phyloP scores from a whole-genome alignment of 2,888 invertebrate genomes.

The Parasteatoda lunata region DNA sequence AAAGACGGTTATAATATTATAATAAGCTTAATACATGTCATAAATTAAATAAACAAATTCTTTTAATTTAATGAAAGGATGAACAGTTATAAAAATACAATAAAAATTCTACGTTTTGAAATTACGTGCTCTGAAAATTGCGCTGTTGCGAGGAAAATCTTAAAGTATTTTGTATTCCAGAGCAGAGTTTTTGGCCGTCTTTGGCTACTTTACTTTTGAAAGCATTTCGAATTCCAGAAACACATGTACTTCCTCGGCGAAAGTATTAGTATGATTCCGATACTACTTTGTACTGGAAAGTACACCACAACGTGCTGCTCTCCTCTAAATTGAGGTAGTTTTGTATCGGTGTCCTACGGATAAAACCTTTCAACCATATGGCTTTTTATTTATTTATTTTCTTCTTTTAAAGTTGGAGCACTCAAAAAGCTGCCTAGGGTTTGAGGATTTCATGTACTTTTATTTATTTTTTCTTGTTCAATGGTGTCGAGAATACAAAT shows the following conservation, averaged over 20 bases:
- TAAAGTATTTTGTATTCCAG: constrained; percentile 59
- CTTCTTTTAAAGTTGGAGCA: not conserved
- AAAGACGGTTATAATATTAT: no score
- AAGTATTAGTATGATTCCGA: constrained; percentile 54
- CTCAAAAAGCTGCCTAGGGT: constrained; percentile 21
- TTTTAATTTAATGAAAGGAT: no score
- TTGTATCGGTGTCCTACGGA: constrained; percentile 63
- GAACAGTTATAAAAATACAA: no score
- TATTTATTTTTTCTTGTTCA: not conserved
- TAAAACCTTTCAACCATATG: constrained; percentile 48
- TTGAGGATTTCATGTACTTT: constrained; percentile 30
- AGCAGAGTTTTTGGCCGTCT: constrained; percentile 34
- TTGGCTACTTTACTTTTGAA: constrained; percentile 57
- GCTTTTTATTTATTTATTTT: constrained; percentile 29
- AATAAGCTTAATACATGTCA: no score
- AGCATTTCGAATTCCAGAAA: constrained; percentile 67
- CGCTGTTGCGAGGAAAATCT: constrained; percentile 14
- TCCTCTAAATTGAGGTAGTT: constrained; percentile 67
- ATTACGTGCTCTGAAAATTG: constrained; percentile 64
- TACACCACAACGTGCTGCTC: constrained; percentile 34
- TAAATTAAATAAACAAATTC: no score
- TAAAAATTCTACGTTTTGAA: constrained; percentile 8
- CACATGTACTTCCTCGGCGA: constrained; percentile 64
- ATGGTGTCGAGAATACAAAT: not conserved
- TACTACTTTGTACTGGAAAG: constrained; percentile 46